Evolutionary conservation across 2,797 vertebrate genomes (phyloP).

Genomic region (Prionace glauca): DNA sequence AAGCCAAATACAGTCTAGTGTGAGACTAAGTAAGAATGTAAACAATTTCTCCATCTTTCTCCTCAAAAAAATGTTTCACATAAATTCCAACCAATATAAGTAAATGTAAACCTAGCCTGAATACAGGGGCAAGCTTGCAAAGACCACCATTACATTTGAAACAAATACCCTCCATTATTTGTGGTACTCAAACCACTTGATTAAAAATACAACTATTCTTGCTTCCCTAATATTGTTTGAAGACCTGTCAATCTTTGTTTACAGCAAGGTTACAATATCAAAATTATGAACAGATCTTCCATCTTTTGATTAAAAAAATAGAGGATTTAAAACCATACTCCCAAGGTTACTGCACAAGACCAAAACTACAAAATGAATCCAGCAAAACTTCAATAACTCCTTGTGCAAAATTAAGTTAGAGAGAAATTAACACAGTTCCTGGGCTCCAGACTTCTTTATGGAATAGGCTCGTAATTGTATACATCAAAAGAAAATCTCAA

Average conservation of each 20-base stretch:
- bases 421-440: neutral
- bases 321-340: neutral
- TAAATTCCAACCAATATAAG: neutral
- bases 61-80: neutral
- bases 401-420: neutral
- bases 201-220: neutral
- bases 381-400: neutral
- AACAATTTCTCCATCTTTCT: neutral
- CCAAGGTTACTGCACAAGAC: neutral
- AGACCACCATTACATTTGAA: neutral
- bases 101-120: neutral
- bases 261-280: neutral
- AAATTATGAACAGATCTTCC: too few species aligned
- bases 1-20: neutral
- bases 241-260: neutral
- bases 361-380: neutral
- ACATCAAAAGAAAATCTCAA: neutral
- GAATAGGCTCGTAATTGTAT: neutral
- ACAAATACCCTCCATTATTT: neutral
- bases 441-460: too few species aligned
- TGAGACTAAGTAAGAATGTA: neutral
- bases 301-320: neutral
- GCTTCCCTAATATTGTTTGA: neutral
- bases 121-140: neutral
- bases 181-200: neutral